Conservation (phyloP, 2,888 invertebrate genomes). For the Branchipolynoe longqiensis region DNA sequence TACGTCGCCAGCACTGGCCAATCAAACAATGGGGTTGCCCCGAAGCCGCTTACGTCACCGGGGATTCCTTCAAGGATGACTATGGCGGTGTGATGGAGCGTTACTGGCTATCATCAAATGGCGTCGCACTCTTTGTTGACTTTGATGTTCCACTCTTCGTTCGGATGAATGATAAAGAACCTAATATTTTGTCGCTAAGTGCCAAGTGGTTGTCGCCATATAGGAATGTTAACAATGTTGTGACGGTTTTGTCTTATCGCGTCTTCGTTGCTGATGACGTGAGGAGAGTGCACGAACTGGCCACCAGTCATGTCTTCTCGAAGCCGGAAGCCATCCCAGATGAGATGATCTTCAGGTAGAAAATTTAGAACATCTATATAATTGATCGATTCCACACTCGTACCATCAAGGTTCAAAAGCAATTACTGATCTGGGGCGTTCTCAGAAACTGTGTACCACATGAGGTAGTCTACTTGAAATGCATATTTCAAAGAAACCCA, state of each 20-base stretch:
- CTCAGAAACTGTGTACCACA: too few species aligned
- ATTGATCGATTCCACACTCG: too few species aligned
- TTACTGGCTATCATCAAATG: constrained; percentile 86
- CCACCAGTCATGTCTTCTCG: constrained; percentile 85
- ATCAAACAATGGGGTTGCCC: constrained; percentile 84
- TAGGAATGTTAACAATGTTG: constrained; percentile 40
- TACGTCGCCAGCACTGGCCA: constrained; percentile 91
- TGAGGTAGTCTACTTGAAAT: too few species aligned
- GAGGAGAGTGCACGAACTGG: constrained; percentile 86
- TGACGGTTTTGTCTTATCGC: constrained; percentile 83
- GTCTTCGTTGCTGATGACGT: constrained; percentile 86
- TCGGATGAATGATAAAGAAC: constrained; percentile 86
- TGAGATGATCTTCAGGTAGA: constrained; percentile 88
- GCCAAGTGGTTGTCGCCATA: constrained; percentile 65
- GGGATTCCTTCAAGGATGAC: constrained; percentile 68
- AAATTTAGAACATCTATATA: too few species aligned
- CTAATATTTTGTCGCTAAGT: constrained; percentile 84
- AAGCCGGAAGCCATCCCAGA: constrained; percentile 87
- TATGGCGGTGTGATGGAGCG: constrained; percentile 82
- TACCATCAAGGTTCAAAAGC: too few species aligned
- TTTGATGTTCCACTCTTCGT: constrained; percentile 88
- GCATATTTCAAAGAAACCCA: too few species aligned
- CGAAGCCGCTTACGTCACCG: constrained; percentile 74
- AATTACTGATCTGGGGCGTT: too few species aligned
- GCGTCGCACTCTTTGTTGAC: constrained; percentile 86